These are phyloP conservation scores for Choristoneura rosaceana DNA, from an alignment of 2,888 invertebrate species.

Conservation along the genomic window DNA sequence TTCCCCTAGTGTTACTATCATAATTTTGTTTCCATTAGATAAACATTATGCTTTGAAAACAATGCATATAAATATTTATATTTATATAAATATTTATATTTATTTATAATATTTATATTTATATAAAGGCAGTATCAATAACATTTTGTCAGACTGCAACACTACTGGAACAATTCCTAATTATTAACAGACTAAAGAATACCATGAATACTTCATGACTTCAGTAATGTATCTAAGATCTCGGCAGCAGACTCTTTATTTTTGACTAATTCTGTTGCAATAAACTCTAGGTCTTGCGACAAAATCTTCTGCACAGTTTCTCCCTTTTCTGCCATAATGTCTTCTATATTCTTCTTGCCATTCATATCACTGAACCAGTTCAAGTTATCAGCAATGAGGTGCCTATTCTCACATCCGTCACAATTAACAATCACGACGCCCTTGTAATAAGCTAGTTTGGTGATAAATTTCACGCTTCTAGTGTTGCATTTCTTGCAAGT, in stretches of 20 bases:
- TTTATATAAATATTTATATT: too few species aligned
- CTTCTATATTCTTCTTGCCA: constrained; percentile 94
- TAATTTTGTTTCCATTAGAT: too few species aligned
- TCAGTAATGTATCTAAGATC: constrained; percentile 38
- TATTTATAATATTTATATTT: too few species aligned
- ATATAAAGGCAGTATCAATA: too few species aligned
- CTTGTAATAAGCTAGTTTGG: constrained; percentile 93
- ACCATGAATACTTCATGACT: constrained; percentile 13
- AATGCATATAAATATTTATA: too few species aligned
- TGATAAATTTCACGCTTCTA: constrained; percentile 91
- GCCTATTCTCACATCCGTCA: constrained; percentile 94
- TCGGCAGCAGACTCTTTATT: constrained; percentile 49
- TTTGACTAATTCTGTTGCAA: constrained; percentile 70
- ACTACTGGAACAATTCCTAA: too few species aligned
- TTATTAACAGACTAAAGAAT: not conserved
- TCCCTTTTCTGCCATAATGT: constrained; percentile 94
- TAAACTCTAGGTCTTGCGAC: constrained; percentile 79
- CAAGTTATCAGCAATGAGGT: constrained; percentile 98
- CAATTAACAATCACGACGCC: constrained; percentile 98
- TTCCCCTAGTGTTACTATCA: too few species aligned
- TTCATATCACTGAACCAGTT: constrained; percentile 95
- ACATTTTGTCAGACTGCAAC: too few species aligned
- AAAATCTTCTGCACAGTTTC: constrained; percentile 89
- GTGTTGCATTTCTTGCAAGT: constrained; percentile 96
- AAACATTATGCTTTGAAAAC: too few species aligned